These are phyloP conservation scores for Cyprinus carpio DNA, from an alignment of 2,113 vertebrate species.

Conservation along the genomic window DNA sequence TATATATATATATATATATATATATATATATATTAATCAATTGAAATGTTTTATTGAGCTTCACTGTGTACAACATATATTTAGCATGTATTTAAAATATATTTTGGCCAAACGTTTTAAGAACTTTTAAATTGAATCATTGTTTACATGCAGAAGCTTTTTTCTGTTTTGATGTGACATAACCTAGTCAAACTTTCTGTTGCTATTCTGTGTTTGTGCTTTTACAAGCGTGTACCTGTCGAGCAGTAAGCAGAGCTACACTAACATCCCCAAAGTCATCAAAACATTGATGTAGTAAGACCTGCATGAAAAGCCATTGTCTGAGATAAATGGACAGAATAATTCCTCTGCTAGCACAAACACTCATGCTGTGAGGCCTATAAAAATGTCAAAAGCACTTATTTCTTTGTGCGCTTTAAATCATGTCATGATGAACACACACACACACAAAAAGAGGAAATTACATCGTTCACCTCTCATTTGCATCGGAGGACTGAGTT, in stretches of 20 bases:
- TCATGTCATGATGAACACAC: background rate
- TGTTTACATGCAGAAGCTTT: background rate
- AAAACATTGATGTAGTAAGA: background rate
- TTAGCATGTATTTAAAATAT: too few species aligned
- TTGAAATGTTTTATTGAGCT: too few species aligned
- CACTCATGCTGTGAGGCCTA: background rate
- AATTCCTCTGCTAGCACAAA: background rate
- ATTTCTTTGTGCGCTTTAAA: background rate
- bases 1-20: too few species aligned
- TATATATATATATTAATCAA: too few species aligned
- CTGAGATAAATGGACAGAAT: background rate
- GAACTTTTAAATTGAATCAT: background rate
- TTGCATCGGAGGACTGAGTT: background rate
- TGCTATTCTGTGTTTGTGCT: background rate
- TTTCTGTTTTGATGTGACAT: background rate
- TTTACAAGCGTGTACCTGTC: background rate
- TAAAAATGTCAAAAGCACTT: constrained; percentile 7
- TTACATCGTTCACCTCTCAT: background rate
- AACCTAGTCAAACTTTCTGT: background rate
- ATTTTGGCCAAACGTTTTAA: too few species aligned
- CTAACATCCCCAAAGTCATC: background rate
- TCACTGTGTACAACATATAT: too few species aligned
- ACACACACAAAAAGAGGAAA: background rate
- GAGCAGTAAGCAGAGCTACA: background rate
- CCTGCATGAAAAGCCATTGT: too few species aligned